Percentiles rank a stretch among this genome's conserved stretches.
These are phyloP conservation scores for Bradysia coprophila DNA, from an alignment of 1,140 invertebrate genomes.

Conservation along the genomic window DNA sequence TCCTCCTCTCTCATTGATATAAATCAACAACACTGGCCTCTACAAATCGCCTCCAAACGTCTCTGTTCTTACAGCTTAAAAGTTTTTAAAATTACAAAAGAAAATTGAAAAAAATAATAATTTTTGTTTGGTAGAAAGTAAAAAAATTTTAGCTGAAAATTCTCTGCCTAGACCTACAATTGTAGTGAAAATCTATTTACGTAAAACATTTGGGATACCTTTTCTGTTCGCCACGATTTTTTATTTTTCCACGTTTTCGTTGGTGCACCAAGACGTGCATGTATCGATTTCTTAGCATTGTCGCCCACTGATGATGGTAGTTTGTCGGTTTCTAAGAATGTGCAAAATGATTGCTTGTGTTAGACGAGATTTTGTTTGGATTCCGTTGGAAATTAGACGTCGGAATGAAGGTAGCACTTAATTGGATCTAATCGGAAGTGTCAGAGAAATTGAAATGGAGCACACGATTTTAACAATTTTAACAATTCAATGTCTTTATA, in stretches of 20 bases:
- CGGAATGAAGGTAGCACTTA: not conserved
- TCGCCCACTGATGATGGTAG: not conserved
- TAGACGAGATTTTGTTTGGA: not conserved
- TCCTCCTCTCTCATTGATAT: too few species aligned
- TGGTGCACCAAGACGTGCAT: not conserved
- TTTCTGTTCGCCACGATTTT: slow-evolving; percentile 1
- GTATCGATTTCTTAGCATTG: not conserved
- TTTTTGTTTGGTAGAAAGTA: too few species aligned
- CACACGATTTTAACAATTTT: not conserved
- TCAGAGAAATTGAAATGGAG: not conserved
- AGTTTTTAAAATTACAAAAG: too few species aligned
- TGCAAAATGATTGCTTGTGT: not conserved
- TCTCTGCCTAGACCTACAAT: too few species aligned
- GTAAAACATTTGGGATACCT: not conserved
- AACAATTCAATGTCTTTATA: too few species aligned
- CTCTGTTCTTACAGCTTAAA: too few species aligned
- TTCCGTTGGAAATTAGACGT: not conserved
- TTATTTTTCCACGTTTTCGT: not conserved
- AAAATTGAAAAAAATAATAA: too few species aligned
- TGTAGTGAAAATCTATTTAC: too few species aligned
- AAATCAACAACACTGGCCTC: too few species aligned
- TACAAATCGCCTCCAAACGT: too few species aligned
- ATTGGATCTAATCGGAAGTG: not conserved
- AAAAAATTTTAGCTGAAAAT: too few species aligned
- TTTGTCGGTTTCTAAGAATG: not conserved